These are phyloP conservation scores for Anser brachyrhynchus DNA, from an alignment of 2,113 vertebrate species.

Conservation along the genomic window DNA sequence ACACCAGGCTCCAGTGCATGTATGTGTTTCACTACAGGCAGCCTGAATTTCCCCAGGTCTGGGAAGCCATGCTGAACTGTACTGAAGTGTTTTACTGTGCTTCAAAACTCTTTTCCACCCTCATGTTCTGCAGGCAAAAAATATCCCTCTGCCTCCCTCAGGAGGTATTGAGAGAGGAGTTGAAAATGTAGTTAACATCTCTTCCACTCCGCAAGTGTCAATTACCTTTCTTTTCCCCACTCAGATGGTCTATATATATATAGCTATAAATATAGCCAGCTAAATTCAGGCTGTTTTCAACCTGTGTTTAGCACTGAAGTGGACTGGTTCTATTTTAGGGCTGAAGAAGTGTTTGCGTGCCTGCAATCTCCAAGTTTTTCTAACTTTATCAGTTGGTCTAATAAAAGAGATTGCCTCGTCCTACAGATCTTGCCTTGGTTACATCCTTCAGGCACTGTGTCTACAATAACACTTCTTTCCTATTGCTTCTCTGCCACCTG, in stretches of 20 bases:
- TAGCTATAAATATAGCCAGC: conserved; percentile 46
- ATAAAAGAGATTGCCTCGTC: conserved; percentile 56
- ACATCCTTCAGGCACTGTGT: neutral
- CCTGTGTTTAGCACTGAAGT: conserved; percentile 40
- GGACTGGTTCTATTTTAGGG: conserved; percentile 42
- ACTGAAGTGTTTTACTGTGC: neutral
- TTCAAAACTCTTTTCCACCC: neutral
- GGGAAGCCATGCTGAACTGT: neutral
- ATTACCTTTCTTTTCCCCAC: neutral
- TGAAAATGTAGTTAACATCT: conserved; percentile 26
- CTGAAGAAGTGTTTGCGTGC: neutral
- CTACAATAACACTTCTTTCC: neutral
- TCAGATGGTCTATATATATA: conserved; percentile 20
- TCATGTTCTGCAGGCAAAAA: conserved; percentile 6
- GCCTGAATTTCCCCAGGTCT: neutral
- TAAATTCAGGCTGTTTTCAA: conserved; percentile 60
- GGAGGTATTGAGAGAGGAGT: neutral
- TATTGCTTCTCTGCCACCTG: conserved; percentile 56
- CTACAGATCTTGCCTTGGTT: neutral
- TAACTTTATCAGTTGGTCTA: conserved; percentile 36
- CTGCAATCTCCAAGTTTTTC: conserved; percentile 24
- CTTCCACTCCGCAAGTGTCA: conserved; percentile 13
- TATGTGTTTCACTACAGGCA: rapidly evolving
- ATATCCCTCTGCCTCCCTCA: conserved; percentile 18
- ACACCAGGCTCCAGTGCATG: rapidly evolving